phyloP scores from a whole-genome alignment of 64 coral and sea anemone species.

The Exaiptasia diaphana region DNA sequence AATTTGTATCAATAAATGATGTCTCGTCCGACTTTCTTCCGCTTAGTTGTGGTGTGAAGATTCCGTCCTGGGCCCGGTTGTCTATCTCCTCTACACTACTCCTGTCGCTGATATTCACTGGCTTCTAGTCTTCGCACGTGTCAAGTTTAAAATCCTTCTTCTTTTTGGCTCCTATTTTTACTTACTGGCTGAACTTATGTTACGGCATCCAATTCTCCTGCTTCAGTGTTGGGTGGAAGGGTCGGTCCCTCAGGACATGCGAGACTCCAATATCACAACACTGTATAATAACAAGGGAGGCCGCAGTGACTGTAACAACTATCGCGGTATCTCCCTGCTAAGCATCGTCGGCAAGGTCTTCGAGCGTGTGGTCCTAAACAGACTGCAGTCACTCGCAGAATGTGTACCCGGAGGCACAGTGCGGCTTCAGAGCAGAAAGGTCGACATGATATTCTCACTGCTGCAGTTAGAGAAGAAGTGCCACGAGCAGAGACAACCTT shows the following conservation, averaged over 20 bases:
- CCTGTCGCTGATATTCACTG: too few relatives aligned
- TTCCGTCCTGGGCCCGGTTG: too few relatives aligned
- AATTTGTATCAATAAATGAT: too few relatives aligned
- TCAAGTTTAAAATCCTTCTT: too few relatives aligned
- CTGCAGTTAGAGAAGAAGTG: not conserved
- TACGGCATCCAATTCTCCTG: too few relatives aligned
- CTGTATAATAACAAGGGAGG: slow-evolving; percentile 31
- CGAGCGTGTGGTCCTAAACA: not conserved
- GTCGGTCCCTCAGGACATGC: not conserved
- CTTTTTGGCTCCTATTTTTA: too few relatives aligned
- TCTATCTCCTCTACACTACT: too few relatives aligned
- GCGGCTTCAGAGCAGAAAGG: not conserved
- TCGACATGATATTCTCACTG: slow-evolving; percentile 16
- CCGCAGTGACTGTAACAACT: slow-evolving; percentile 16
- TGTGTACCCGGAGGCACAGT: slow-evolving; percentile 8
- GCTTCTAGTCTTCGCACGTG: too few relatives aligned
- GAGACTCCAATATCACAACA: slow-evolving; percentile 2
- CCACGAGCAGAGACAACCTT: not conserved
- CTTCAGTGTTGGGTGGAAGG: slow-evolving; percentile 24
- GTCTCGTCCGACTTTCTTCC: too few relatives aligned
- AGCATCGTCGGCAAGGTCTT: slow-evolving; percentile 5
- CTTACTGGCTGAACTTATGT: too few relatives aligned
- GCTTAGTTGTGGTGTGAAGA: too few relatives aligned
- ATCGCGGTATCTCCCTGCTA: slow-evolving; percentile 22
- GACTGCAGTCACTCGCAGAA: not conserved